Conservation (phyloP, 1,140 invertebrate genomes). For the Chrysomallon squamiferum region DNA sequence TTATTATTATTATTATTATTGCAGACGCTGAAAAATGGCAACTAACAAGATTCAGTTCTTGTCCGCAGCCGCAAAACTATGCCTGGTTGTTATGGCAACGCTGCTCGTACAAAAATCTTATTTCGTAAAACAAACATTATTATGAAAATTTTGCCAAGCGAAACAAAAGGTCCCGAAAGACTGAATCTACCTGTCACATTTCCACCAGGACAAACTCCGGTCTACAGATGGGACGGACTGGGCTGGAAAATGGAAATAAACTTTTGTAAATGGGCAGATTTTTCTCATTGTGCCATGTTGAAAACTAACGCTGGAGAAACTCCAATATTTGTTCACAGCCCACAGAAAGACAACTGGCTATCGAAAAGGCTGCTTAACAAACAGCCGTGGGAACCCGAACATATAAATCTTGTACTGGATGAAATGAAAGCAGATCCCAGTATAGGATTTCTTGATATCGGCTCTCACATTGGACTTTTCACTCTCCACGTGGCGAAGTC, state of each 20-base stretch:
- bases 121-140: no score
- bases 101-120: no score
- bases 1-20: no score
- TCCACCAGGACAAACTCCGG: neutral
- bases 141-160: no score
- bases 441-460: constrained; percentile 44
- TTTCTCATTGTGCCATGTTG: neutral
- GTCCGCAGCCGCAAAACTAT: no score
- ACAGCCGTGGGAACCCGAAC: constrained; percentile 21
- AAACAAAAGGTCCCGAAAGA: no score
- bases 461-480: constrained; percentile 50
- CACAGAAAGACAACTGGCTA: constrained; percentile 11
- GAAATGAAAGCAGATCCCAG: constrained; percentile 12
- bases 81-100: no score
- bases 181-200: no score
- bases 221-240: neutral
- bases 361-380: constrained; percentile 11
- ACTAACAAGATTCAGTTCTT: no score
- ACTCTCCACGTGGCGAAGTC: constrained; percentile 37
- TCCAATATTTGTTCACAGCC: constrained; percentile 17
- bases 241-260: neutral
- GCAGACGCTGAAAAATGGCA: no score
- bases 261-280: neutral
- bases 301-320: neutral
- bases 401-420: constrained; percentile 1